Conservation (phyloP, 2,888 invertebrate genomes). For the Tipula helvola region DNA sequence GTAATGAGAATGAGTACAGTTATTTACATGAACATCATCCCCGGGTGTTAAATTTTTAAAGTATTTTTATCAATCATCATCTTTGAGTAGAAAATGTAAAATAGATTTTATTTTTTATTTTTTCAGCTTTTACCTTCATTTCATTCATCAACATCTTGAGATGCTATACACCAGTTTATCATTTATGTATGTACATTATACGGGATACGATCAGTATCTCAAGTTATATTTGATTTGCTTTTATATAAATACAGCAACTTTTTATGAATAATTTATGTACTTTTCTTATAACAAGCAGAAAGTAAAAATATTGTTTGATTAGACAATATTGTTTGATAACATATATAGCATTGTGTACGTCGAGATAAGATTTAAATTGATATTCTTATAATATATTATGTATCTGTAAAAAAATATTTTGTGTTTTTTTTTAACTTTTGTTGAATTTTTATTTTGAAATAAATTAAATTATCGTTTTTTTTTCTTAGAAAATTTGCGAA, state of each 20-base stretch:
- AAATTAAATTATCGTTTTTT: not conserved
- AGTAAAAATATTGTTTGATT: not conserved
- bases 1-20: not conserved
- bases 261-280: not conserved
- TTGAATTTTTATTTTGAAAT: not conserved
- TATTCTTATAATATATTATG: not conserved
- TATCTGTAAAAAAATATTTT: not conserved
- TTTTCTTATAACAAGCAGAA: not conserved
- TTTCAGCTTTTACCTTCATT: not conserved
- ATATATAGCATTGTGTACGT: not conserved
- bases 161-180: not conserved
- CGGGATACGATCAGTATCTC: not conserved
- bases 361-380: not conserved
- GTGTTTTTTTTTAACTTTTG: not conserved
- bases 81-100: not conserved
- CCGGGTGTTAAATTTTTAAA: not conserved
- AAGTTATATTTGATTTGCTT: not conserved
- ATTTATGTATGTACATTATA: not conserved
- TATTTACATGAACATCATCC: not conserved
- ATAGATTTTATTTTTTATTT: not conserved
- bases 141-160: not conserved
- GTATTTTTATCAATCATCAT: not conserved
- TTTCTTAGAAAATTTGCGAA: not conserved
- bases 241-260: not conserved
- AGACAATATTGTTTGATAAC: not conserved